Percentiles rank a stretch among this genome's conserved stretches.
Conservation (phyloP, 2,888 invertebrate species). For the Noctua fimbriata region DNA sequence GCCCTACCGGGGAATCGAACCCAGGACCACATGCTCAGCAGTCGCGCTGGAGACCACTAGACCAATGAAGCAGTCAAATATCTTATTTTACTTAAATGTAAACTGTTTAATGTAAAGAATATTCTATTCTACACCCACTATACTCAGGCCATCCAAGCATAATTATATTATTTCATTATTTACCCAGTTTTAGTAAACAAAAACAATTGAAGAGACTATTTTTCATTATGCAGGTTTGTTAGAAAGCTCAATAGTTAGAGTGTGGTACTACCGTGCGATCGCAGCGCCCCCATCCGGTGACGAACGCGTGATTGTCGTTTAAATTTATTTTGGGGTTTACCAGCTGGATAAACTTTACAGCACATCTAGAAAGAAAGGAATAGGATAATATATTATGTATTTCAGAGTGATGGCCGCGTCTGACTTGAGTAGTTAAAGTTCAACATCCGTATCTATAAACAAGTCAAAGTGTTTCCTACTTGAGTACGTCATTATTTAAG, state of each 20-base stretch:
- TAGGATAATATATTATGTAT: neutral
- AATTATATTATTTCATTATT: too few species aligned
- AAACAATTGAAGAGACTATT: neutral
- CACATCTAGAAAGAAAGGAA: conserved; percentile 64
- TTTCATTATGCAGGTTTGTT: neutral
- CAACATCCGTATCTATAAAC: too few species aligned
- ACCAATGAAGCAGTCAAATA: neutral
- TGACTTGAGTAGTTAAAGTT: neutral
- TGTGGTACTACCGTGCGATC: conserved; percentile 76
- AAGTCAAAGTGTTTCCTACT: too few species aligned
- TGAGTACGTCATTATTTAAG: too few species aligned
- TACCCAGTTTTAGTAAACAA: neutral
- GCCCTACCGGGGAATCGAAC: neutral
- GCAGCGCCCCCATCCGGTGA: conserved; percentile 87
- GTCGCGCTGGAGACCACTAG: neutral
- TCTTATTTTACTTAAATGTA: neutral
- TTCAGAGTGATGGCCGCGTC: neutral
- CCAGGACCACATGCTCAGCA: neutral
- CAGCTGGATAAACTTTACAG: conserved; percentile 71
- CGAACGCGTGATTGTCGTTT: conserved; percentile 72
- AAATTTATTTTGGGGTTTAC: conserved; percentile 44
- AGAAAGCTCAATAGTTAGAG: neutral
- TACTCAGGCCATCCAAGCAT: neutral
- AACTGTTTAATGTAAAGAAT: neutral
- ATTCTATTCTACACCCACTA: neutral